Percentiles rank a stretch among this genome's conserved stretches.
These are phyloP conservation scores for Scrobipalpa costella DNA, from an alignment of 2,888 invertebrate species.

Conservation along the genomic window DNA sequence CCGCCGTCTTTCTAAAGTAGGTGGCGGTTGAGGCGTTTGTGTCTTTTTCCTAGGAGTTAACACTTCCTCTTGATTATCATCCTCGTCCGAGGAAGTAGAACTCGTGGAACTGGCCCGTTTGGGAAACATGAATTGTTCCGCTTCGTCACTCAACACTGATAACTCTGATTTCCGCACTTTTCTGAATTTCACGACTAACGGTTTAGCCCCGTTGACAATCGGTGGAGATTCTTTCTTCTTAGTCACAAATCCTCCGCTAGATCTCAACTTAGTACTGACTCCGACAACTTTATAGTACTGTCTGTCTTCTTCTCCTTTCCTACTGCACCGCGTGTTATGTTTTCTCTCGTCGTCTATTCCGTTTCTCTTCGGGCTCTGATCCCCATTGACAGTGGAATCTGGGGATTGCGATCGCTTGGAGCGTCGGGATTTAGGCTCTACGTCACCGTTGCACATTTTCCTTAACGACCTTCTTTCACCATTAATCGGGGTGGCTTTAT, in stretches of 20 bases:
- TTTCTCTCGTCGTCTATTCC: constrained; percentile 57
- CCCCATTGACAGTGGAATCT: constrained; percentile 56
- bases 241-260: constrained; percentile 74
- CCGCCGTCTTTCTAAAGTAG: constrained; percentile 55
- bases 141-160: constrained; percentile 89
- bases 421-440: constrained; percentile 52
- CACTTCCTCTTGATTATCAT: constrained; percentile 60
- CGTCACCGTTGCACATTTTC: constrained; percentile 68
- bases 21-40: constrained; percentile 55
- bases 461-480: constrained; percentile 65
- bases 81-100: constrained; percentile 81
- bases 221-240: constrained; percentile 64
- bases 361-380: constrained; percentile 58
- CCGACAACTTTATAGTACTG: constrained; percentile 88
- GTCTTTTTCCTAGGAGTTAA: constrained; percentile 67
- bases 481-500: constrained; percentile 75
- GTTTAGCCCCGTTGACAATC: constrained; percentile 78
- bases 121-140: constrained; percentile 93
- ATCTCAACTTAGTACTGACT: constrained; percentile 84
- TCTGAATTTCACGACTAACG: constrained; percentile 87
- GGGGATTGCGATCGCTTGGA: constrained; percentile 59
- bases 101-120: constrained; percentile 82
- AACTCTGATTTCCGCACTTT: constrained; percentile 88
- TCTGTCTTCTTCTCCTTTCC: constrained; percentile 55
- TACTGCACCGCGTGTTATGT: constrained; percentile 64